Evolutionary conservation across 35 echinoderm and acorn worm species (phyloP), one percentile per base, ranked within the genome.

Genomic region (Heliocidaris erythrogramma): DNA sequence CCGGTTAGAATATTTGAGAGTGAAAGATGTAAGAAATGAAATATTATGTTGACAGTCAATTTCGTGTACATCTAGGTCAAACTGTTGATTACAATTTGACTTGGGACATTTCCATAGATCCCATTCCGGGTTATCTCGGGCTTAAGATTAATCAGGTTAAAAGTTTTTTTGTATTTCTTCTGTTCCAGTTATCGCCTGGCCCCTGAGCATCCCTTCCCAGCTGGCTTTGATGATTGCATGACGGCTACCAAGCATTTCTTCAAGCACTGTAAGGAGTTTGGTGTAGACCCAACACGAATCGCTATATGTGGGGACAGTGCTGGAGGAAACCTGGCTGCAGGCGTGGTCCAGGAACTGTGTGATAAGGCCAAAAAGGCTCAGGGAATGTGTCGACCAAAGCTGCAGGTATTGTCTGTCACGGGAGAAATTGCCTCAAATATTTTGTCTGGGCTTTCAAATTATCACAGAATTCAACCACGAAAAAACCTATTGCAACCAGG

Each of bases 181-280:
- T n/a, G 18, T 29, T 91, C n/a, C 88, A 98, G 97, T 29, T 98
- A 98, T 88, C 94, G 97, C 10, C 87, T 97, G 12, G 96, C 97
- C 32, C 97, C 97, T 9, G 97, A 98, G 65, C 59, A 98, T 88
- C 94, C 95, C 6, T 98, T 98, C 69, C 97, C 97, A 49, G 94
- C 95, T 88, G 95, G 90, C 2, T 96, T 94, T 89, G 95, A 98
- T 7, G 97, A 98, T 91, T 96, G 96, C 30, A 49, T 98, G 8
- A 95, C 60, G 11, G 97, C 93, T 4, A 94, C 92, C 30, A 98
- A 94, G 95, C 95, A 94, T 91, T 93, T 98, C 85, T 59, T 97
- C 32, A 49, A 95, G 86, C 65, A 98, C 29, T 87, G 91, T 13
- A 56, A 87, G 8, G 60, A 96, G 17, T 97, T 53, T 92, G 56